These are phyloP conservation scores for Labeo rohita DNA, from an alignment of 2,113 vertebrate species.

Conservation along the genomic window DNA sequence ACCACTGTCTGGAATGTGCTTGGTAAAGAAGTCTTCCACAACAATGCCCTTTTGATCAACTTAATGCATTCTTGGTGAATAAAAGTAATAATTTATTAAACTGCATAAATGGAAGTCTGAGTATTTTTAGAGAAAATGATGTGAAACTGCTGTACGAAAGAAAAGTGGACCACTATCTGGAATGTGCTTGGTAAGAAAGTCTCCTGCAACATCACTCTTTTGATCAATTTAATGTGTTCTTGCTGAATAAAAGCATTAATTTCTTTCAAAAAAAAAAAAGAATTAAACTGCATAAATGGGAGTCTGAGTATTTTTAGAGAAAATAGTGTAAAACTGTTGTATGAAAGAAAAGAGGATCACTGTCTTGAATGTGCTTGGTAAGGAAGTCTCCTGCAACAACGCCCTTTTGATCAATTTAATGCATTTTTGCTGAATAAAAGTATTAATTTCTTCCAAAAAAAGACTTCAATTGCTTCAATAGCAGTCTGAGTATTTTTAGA, in stretches of 20 bases:
- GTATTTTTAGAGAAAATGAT: conserved; percentile 29
- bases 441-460: no score
- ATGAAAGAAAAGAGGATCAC: not conserved
- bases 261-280: no score
- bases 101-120: not conserved
- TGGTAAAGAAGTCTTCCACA: not conserved
- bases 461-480: not conserved
- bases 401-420: no score
- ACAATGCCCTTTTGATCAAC: no score
- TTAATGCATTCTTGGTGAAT: no score
- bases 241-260: no score
- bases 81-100: no score
- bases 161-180: not conserved
- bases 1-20: conserved; percentile 6
- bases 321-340: not conserved
- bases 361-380: not conserved
- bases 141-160: not conserved
- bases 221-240: no score
- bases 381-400: no score
- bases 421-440: no score
- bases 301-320: conserved; percentile 24
- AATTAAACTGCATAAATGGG: not conserved
- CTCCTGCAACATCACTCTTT: not conserved
- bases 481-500: not conserved
- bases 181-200: conserved; percentile 16